Evolutionary conservation across 2,113 vertebrate genomes (phyloP), one percentile per base, ranked within the genome.

Genomic region (Platanista minor): DNA sequence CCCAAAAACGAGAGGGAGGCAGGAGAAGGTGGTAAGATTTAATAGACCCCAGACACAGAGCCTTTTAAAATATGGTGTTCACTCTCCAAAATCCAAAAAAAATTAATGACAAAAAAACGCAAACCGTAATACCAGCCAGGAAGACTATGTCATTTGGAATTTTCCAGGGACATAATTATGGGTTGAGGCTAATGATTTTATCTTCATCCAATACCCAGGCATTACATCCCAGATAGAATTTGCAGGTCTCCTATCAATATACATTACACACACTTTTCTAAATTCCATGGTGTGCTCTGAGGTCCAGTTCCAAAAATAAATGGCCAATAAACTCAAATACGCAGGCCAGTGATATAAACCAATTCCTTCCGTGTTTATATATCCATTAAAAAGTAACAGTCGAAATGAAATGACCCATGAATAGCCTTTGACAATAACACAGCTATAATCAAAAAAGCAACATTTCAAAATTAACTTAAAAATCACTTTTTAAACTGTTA

Each of bases 401-500:
- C 31, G 14, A 69, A 78, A 88, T 33, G n/a, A 6, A 77, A 86
- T 5, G 21, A 72, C 61, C 36, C 71, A 36, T 20, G 62, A 72
- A 57, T 5, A 66, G 36, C 77, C 49, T 90, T 57, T 66, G 72
- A 57, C 54, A 93, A 29, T 49, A 92, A 54, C 18, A 74, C 1
- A 6, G 29, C 67, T 72, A 31, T 66, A 21, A 74, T 39, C 11
- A 43, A 77, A 92, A 84, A 64, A 20, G 61, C 3, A 90, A 46
- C 91, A 74, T 83, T 94, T 96, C 7, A 69, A 92, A 92, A 92
- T 81, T 59, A 69, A 92, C 57, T 89, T 91, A 81, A 93, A 94
- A 94, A 75, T 75, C 80, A 93, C 80, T 54, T 91, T 77, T 87
- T 61, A 90, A 8, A 43, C 17, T 17, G 17, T 59, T 74, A 86